Conservation (phyloP, 2,888 invertebrate species). For the Falcaria lacertinaria region DNA sequence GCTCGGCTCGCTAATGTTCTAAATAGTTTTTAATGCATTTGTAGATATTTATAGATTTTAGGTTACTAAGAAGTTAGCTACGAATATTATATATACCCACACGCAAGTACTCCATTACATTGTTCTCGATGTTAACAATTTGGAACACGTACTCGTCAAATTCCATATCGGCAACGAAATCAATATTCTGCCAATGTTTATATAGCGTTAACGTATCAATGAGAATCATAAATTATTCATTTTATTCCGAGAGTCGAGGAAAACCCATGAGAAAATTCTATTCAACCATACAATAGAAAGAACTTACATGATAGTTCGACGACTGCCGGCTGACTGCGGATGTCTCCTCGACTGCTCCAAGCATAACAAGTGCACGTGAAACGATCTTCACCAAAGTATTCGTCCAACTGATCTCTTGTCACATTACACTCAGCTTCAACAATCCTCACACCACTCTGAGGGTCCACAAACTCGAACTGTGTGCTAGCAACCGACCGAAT, state of each 20-base stretch:
- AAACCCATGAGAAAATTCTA: background rate
- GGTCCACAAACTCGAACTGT: slow-evolving; percentile 92
- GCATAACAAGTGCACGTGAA: slow-evolving; percentile 97
- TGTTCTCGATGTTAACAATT: background rate
- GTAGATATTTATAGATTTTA: no score
- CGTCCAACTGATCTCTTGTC: slow-evolving; percentile 94
- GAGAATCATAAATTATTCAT: background rate
- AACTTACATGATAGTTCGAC: slow-evolving; percentile 97
- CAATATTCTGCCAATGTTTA: background rate
- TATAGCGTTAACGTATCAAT: background rate
- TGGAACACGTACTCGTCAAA: background rate
- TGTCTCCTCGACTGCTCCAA: slow-evolving; percentile 92
- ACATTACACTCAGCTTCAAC: slow-evolving; percentile 93
- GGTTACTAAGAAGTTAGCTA: no score
- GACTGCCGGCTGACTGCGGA: slow-evolving; percentile 92
- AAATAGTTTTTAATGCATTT: no score
- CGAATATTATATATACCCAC: background rate
- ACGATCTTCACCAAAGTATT: slow-evolving; percentile 93
- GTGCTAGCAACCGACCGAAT: slow-evolving; percentile 83
- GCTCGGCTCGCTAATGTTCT: slow-evolving; percentile 5
- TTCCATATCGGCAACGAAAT: background rate
- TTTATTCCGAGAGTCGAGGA: background rate
- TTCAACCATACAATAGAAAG: background rate
- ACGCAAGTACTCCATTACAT: background rate
- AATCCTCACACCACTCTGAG: slow-evolving; percentile 92